Evolutionary conservation across 2,888 invertebrate species (phyloP).

Genomic region (Monoplex corrugatus): DNA sequence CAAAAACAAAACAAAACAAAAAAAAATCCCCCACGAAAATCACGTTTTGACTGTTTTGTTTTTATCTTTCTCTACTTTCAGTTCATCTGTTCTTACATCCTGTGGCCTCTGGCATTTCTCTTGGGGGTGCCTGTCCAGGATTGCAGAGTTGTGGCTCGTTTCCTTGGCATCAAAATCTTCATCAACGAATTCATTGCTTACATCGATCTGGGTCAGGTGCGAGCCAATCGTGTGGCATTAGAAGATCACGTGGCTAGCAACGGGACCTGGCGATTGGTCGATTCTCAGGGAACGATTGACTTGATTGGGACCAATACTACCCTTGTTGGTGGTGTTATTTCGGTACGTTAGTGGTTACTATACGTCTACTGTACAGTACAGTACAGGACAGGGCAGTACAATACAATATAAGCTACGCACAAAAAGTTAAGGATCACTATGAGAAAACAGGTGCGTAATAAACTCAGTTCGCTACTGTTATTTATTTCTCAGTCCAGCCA

Average conservation of each 20-base stretch:
- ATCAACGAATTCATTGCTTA: slow-evolving; percentile 97
- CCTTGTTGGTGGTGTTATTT: slow-evolving; percentile 64
- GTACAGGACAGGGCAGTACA: no score
- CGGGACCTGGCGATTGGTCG: slow-evolving; percentile 59
- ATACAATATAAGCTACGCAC: no score
- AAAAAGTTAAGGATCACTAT: no score
- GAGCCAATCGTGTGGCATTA: slow-evolving; percentile 60
- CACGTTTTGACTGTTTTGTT: no score
- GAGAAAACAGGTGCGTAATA: no score
- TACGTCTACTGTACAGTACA: no score
- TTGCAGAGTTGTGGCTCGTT: slow-evolving; percentile 88
- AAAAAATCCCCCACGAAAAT: no score
- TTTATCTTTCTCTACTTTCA: slow-evolving; percentile 56
- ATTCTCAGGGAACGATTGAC: slow-evolving; percentile 55
- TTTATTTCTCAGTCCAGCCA: no score
- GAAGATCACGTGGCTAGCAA: slow-evolving; percentile 44
- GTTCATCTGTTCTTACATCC: slow-evolving; percentile 84
- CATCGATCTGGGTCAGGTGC: slow-evolving; percentile 84
- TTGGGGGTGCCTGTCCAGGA: slow-evolving; percentile 88
- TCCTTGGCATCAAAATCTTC: slow-evolving; percentile 93
- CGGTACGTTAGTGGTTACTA: slow-evolving; percentile 57
- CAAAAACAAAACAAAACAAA: no score
- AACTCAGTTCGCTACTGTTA: no score
- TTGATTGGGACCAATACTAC: slow-evolving; percentile 53
- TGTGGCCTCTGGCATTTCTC: slow-evolving; percentile 93